Percentiles rank a stretch among this genome's conserved stretches.
Evolutionary conservation across 2,797 vertebrate genomes (phyloP).

Genomic region (Clarias fuscus): DNA sequence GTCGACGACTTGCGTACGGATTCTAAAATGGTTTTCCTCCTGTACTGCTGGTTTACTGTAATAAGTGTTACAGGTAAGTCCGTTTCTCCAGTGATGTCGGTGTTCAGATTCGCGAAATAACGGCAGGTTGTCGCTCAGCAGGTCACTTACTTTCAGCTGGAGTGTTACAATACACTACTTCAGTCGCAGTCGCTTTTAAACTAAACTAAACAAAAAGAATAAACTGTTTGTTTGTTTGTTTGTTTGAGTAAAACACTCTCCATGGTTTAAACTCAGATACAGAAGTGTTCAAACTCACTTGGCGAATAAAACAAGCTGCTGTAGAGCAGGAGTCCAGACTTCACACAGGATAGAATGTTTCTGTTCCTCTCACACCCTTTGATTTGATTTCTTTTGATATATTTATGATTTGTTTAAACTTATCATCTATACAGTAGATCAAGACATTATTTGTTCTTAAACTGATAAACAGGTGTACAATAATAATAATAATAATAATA

Average conservation of each 20-base stretch:
- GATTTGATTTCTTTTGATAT: neutral
- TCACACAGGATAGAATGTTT: neutral
- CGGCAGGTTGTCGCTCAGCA: slow-evolving; percentile 10
- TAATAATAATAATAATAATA: neutral
- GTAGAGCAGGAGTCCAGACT: neutral
- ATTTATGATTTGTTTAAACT: neutral
- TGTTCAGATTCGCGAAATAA: neutral
- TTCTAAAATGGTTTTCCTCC: slow-evolving; percentile 10
- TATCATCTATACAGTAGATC: neutral
- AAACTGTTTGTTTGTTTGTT: neutral
- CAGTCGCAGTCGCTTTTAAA: too few species aligned
- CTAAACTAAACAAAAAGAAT: too few species aligned
- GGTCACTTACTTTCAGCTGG: neutral
- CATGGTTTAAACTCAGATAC: too few species aligned
- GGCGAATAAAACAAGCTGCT: too few species aligned
- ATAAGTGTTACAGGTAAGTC: slow-evolving; percentile 52
- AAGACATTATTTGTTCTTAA: neutral
- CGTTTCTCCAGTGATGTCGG: neutral
- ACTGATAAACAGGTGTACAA: neutral
- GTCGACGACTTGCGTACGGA: neutral
- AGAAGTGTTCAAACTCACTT: too few species aligned
- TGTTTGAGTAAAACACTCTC: neutral
- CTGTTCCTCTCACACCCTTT: neutral
- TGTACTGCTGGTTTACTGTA: slow-evolving; percentile 44
- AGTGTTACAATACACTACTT: neutral